Evolutionary conservation across 1,140 invertebrate genomes (phyloP), one percentile per base, ranked within the genome.

Genomic region (Glomeris maerens): DNA sequence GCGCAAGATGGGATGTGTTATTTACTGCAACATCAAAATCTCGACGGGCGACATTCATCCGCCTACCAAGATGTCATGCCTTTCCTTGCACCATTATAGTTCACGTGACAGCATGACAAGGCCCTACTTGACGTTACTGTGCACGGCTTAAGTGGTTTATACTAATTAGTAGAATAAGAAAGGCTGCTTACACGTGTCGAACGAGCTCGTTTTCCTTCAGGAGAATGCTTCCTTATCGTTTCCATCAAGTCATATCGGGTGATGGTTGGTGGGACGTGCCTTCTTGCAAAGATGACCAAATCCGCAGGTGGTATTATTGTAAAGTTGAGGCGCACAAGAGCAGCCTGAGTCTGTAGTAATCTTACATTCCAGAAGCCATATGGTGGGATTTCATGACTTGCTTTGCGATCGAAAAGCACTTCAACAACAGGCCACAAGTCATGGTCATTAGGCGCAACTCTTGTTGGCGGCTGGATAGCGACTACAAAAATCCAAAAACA

Each of bases 201-300:
- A 29, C 54, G 27, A 55, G 63, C 66, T 44, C 64, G 68, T 49
- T 65, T 69, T n/a, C 69, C 66, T 23, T 66, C 66, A 3, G 20
- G 3, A 7, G 28, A 17, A n/a, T 48, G 47, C 22, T 48, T 48
- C 7, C 39, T 23, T n/a, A 50, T 50, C 7, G 40, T 50, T 71
- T 94, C 86, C 17, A 87, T 84, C 65, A 96, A 93, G 65, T 95
- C 91, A 65, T 94, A 92, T 65, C 94, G 87, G 25, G 89, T 93
- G 52, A 95, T 84, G 60, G 87, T 90, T 0, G 92, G 91, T 0
- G 85, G 83, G 22, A 88, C 83, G 66, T 92, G 93, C 54, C 87
- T 75, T 54, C 90, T 74, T 2, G 88, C 88, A 68, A 91, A 96
- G 47, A 96, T 83, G 26, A 90, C 91, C 61, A 95, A 83, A 66